Evolutionary conservation across 1,140 invertebrate species (phyloP).

Genomic region (Drosophila rhopaloa): DNA sequence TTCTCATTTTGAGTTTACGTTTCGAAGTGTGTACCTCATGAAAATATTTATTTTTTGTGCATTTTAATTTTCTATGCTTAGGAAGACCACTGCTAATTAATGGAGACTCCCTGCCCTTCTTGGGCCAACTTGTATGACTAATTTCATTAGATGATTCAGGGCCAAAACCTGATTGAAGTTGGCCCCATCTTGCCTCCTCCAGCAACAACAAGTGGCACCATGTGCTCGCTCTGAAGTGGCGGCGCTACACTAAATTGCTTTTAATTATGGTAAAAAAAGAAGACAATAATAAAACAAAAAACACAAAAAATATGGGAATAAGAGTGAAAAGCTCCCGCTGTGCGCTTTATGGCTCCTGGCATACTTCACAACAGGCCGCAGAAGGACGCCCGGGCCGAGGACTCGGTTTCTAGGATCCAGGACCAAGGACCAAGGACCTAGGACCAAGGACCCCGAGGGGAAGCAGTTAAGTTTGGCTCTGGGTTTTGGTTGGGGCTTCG

Average conservation of each 20-base stretch:
- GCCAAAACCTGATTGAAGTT: conserved; percentile 21
- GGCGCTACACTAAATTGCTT: conserved; percentile 52
- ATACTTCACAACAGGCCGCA: conserved; percentile 44
- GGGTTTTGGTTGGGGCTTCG: background rate
- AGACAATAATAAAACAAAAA: conserved; percentile 33
- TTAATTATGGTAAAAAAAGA: conserved; percentile 65
- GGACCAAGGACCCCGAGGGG: conserved; percentile 16
- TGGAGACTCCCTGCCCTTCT: background rate
- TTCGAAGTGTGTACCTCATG: background rate
- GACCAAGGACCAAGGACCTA: background rate
- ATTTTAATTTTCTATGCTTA: background rate
- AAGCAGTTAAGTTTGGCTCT: conserved; percentile 34
- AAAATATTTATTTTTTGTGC: background rate
- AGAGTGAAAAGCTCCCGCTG: conserved; percentile 28
- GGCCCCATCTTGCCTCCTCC: conserved; percentile 9
- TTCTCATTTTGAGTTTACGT: background rate
- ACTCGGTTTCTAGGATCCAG: conserved; percentile 1
- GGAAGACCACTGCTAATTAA: conserved; percentile 12
- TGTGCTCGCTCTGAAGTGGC: conserved; percentile 53
- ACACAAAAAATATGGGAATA: conserved; percentile 18
- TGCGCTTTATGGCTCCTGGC: conserved; percentile 51
- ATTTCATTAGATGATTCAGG: conserved; percentile 39
- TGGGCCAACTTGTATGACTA: conserved; percentile 38
- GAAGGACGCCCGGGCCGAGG: conserved; percentile 17
- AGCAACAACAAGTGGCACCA: conserved; percentile 49